Conservation (phyloP, 2,113 vertebrate genomes). For the Centropus unirufus region DNA sequence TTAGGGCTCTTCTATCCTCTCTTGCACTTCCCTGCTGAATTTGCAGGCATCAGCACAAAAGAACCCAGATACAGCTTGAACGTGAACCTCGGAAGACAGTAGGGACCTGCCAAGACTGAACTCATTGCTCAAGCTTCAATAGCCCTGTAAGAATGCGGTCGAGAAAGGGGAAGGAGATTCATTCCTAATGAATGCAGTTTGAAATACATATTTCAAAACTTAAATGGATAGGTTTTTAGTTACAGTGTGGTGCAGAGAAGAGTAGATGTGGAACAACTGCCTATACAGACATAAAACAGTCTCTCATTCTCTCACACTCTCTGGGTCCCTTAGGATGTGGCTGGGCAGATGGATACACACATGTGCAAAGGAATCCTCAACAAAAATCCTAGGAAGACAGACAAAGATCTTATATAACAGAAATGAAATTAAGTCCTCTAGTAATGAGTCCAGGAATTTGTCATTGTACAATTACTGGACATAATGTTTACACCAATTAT, state of each 20-base stretch:
- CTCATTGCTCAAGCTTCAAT: conserved; percentile 19
- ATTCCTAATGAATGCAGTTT: conserved; percentile 49
- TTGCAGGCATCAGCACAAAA: conserved; percentile 50
- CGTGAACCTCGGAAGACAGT: not conserved
- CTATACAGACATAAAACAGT: conserved; percentile 52
- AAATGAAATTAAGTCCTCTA: conserved; percentile 4
- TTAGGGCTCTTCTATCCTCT: conserved; percentile 32
- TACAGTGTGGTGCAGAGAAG: conserved; percentile 46
- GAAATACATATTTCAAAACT: conserved; percentile 57
- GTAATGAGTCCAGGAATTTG: not conserved
- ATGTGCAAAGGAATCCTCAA: conserved; percentile 17
- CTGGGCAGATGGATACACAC: conserved; percentile 68
- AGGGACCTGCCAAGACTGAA: conserved; percentile 44
- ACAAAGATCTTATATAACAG: not conserved
- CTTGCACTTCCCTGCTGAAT: conserved; percentile 43
- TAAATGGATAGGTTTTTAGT: conserved; percentile 69
- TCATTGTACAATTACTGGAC: not conserved
- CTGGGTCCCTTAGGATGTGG: conserved; percentile 71
- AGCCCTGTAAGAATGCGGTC: conserved; percentile 24
- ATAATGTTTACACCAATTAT: not conserved
- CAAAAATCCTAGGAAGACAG: not conserved
- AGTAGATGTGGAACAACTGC: conserved; percentile 59
- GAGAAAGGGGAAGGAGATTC: conserved; percentile 26
- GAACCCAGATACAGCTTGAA: not conserved
- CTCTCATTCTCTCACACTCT: conserved; percentile 30